These are phyloP conservation scores for Dromaius novaehollandiae DNA, from an alignment of 2,113 vertebrate genomes.

Conservation along the genomic window DNA sequence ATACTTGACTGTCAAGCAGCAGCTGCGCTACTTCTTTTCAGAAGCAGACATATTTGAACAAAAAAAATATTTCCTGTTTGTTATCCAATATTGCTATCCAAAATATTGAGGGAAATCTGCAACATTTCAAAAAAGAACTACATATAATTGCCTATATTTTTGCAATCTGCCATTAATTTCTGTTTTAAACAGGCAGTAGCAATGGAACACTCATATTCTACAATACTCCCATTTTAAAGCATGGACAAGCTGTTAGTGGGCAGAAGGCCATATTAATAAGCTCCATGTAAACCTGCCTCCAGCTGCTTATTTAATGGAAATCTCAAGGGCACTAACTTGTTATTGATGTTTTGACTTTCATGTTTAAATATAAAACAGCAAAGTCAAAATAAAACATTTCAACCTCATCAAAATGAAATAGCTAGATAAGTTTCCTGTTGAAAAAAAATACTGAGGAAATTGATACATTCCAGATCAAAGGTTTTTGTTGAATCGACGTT, in stretches of 20 bases:
- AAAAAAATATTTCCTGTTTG: background rate
- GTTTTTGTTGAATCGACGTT: background rate
- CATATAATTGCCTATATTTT: background rate
- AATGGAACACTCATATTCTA: background rate
- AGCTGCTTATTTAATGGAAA: conserved; percentile 17
- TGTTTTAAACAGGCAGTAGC: background rate
- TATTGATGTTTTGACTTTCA: conserved; percentile 38
- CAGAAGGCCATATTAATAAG: background rate
- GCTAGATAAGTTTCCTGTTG: conserved; percentile 31
- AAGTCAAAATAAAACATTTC: conserved; percentile 33
- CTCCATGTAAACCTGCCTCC: background rate
- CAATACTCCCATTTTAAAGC: background rate
- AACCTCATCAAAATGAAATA: background rate
- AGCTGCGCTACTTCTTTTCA: background rate
- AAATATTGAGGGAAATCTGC: background rate
- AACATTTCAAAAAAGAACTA: background rate
- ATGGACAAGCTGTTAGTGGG: background rate
- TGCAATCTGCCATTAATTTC: background rate
- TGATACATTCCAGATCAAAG: conserved; percentile 4
- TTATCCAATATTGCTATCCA: background rate
- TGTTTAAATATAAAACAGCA: background rate
- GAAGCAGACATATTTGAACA: background rate
- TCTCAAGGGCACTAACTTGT: conserved; percentile 19
- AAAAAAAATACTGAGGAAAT: background rate
- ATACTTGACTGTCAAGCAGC: background rate